phyloP scores from a whole-genome alignment of 2,113 vertebrate genomes.

The Sminthopsis crassicaudata region DNA sequence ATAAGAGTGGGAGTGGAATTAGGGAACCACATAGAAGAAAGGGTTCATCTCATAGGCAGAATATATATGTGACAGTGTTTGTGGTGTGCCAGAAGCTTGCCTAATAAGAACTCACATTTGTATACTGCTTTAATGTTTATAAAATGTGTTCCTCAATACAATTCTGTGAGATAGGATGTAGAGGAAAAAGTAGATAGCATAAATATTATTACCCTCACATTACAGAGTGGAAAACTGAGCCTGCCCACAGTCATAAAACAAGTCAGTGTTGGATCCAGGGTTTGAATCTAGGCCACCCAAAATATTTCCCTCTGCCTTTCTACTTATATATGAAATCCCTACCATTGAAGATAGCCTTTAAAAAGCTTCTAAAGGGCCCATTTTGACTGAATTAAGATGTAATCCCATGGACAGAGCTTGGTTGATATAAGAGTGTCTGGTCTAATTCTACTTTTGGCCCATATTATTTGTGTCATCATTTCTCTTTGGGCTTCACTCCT shows the following conservation, averaged over 20 bases:
- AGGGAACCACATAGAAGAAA: not conserved
- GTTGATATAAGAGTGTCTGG: not conserved
- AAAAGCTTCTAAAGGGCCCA: not conserved
- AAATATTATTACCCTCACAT: not conserved
- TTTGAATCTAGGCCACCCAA: not conserved
- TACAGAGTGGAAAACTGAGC: not conserved
- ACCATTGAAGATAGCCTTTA: not conserved
- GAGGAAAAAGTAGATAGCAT: not conserved
- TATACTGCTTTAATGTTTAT: not conserved
- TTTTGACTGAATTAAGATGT: not conserved
- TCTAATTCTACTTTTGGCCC: rapidly evolving
- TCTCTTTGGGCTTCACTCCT: not conserved
- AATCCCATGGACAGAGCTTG: rapidly evolving
- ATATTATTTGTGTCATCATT: not conserved
- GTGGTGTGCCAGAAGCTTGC: not conserved
- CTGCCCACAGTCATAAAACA: not conserved
- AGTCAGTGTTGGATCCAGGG: not conserved
- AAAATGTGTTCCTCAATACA: not conserved
- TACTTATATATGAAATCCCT: not conserved
- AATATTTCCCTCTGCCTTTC: not conserved
- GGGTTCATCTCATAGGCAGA: not conserved
- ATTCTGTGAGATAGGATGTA: not conserved
- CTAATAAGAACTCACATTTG: not conserved
- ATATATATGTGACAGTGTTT: not conserved
- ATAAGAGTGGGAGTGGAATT: not conserved